These are phyloP conservation scores for Ginglymostoma cirratum DNA, from an alignment of 2,113 vertebrate species.

Conservation along the genomic window DNA sequence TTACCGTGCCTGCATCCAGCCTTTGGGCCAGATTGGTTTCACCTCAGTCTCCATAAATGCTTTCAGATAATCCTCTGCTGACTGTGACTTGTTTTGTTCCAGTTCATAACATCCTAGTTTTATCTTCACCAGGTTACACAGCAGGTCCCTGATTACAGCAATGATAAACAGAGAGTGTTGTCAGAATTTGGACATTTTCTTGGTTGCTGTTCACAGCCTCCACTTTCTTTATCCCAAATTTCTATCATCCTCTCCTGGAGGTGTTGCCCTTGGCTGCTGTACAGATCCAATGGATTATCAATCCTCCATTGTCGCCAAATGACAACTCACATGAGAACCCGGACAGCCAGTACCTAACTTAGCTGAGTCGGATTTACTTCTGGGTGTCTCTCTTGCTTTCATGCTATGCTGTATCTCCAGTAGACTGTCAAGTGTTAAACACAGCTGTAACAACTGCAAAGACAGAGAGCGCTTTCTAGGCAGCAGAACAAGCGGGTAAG, in stretches of 20 bases:
- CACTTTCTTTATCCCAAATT: neutral
- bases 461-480: neutral
- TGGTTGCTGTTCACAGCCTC: neutral
- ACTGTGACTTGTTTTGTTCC: slow-evolving; percentile 83
- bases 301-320: neutral
- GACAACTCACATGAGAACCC: neutral
- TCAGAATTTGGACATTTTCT: neutral
- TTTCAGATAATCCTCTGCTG: slow-evolving; percentile 95
- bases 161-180: neutral
- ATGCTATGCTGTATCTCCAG: neutral
- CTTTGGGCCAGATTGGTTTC: slow-evolving; percentile 96
- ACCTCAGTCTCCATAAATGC: slow-evolving; percentile 96
- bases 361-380: neutral
- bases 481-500: neutral
- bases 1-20: slow-evolving; percentile 98
- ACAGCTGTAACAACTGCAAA: neutral
- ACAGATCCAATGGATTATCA: neutral
- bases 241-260: neutral
- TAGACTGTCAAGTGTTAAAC: neutral
- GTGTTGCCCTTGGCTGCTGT: neutral
- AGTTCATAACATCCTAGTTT: slow-evolving; percentile 93
- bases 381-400: neutral
- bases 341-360: neutral
- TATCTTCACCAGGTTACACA: slow-evolving; percentile 91
- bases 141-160: slow-evolving; percentile 63